Conservation (phyloP, 2,797 vertebrate genomes). For the Potorous gilbertii region DNA sequence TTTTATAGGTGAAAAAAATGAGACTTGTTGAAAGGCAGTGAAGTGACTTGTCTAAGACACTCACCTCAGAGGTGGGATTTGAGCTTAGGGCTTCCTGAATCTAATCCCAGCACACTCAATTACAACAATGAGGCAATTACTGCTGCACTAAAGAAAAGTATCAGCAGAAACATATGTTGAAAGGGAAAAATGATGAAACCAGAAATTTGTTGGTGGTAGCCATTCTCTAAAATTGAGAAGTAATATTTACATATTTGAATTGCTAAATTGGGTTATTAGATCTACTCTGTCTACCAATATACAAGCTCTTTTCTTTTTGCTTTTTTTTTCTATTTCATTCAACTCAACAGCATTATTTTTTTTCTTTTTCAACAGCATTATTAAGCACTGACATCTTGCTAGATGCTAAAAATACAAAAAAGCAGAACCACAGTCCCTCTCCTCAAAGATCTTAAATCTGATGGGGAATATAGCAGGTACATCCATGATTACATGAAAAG, state of each 20-base stretch:
- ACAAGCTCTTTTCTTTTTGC: not conserved
- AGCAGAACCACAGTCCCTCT: not conserved
- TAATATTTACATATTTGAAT: not conserved
- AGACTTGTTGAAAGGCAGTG: not conserved
- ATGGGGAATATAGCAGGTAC: no score
- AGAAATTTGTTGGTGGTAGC: not conserved
- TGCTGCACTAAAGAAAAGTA: not conserved
- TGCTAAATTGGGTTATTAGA: not conserved
- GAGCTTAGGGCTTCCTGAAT: not conserved
- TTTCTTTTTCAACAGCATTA: not conserved
- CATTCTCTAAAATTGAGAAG: not conserved
- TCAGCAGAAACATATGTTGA: not conserved
- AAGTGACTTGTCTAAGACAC: not conserved
- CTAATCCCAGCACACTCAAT: no score
- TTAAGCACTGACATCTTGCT: not conserved
- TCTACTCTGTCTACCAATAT: not conserved
- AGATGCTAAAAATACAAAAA: not conserved
- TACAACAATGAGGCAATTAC: not conserved
- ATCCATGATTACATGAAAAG: not conserved
- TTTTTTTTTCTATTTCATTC: not conserved
- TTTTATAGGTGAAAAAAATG: conserved; percentile 34
- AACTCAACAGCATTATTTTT: not conserved
- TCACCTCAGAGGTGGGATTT: not conserved
- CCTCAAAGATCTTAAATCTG: not conserved
- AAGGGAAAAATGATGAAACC: not conserved